Evolutionary conservation across 2,797 vertebrate species (phyloP), one percentile per base, ranked within the genome.

Genomic region (Enteromius radiatus): DNA sequence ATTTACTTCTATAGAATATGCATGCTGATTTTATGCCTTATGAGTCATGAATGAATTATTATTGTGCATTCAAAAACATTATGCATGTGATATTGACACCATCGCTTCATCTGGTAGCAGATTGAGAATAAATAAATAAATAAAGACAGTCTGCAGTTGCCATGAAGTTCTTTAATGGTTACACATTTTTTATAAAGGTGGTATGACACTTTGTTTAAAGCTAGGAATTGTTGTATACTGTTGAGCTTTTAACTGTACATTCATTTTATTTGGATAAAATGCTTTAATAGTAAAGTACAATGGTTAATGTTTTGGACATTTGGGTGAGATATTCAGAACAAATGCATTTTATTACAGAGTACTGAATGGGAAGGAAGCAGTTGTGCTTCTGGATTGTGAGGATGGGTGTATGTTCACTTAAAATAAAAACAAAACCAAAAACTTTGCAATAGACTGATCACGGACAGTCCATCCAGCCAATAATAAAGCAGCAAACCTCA

Each of bases 191-290:
- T 91, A 94, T 93, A 95, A 96, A 95, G 94, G 92, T 90, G 90
- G 93, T 93, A 95, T 95, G 96, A 96, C 96, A 96, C 79, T 92
- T 95, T 88, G 94, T 94, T 96, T 95, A 96, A 96, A 95, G 95
- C 95, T 94, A 94, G 92, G 90, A 90, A 92, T 91, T 92, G 92
- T 75, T 85, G 76, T 86, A 87, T 89, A 88, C 85, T 84, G 80
- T 73, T 82, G 76, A 73, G 74, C 77, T 75, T 80, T 67, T 85
- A 83, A 88, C 86, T 95, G 94, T 96, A 96, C 95, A 96, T 95
- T 96, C 95, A 93, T 92, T 92, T 87, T 94, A 94, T 94, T 93
- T 90, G 91, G 93, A 92, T 91, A 92, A 94, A 93, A 96, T 92
- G 94, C 92, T 94, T 88, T 82, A 87, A 86, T 84, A 88, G 85